Percentiles rank a stretch among this genome's conserved stretches.
Evolutionary conservation across 2,888 invertebrate genomes (phyloP).

Genomic region (Drosophila melanosoma): DNA sequence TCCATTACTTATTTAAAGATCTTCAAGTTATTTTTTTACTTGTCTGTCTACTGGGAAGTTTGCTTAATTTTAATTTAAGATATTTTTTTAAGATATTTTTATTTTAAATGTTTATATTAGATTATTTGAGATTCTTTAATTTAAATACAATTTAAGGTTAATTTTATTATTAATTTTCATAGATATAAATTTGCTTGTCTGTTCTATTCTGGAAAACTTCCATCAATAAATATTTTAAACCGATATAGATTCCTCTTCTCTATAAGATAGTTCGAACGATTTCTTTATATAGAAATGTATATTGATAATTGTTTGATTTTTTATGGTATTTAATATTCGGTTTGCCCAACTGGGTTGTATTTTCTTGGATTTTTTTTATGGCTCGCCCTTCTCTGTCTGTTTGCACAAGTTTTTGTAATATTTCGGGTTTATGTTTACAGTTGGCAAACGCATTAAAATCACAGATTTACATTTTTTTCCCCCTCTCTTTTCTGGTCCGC

Average conservation of each 20-base stretch:
- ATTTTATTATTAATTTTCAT: background rate
- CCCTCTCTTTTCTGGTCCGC: slow-evolving; percentile 10
- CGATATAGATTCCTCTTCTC: background rate
- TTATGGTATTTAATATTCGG: background rate
- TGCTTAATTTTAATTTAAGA: background rate
- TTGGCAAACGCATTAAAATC: slow-evolving; percentile 82
- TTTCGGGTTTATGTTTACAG: slow-evolving; percentile 82
- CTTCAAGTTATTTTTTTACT: background rate
- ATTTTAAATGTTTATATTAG: no score
- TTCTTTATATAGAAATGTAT: background rate
- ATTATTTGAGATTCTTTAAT: background rate
- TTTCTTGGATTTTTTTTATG: slow-evolving; percentile 51
- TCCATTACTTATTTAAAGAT: background rate
- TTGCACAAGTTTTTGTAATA: slow-evolving; percentile 82
- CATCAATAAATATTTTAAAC: no score
- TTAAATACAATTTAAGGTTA: background rate
- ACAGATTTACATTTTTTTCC: slow-evolving; percentile 78
- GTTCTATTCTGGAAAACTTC: background rate
- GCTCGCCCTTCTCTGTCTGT: slow-evolving; percentile 53
- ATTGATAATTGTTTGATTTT: background rate
- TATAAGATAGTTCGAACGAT: background rate
- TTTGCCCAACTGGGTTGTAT: background rate
- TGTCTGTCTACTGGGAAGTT: background rate
- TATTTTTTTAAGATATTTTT: no score
- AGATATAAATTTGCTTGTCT: background rate